Evolutionary conservation across 2,888 invertebrate species (phyloP).

Genomic region (Spodoptera littoralis): DNA sequence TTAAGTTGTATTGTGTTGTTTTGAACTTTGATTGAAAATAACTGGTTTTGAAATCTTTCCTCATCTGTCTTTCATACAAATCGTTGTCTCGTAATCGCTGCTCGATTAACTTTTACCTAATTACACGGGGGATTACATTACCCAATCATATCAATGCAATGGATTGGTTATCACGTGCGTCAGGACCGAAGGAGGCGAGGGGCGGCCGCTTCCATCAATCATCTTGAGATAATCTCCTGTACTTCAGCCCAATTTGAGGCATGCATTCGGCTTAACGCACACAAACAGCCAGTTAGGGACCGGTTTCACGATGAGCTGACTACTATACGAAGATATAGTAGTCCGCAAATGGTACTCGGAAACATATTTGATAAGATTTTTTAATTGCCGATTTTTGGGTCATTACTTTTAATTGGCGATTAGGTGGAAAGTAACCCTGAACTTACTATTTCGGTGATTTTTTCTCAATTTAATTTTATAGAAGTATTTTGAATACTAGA

Average conservation of each 20-base stretch:
- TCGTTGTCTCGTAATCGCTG: conserved; percentile 13
- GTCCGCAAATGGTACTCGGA: conserved; percentile 39
- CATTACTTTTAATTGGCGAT: neutral
- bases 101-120: conserved; percentile 59
- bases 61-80: no score
- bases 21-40: neutral
- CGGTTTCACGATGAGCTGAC: conserved; percentile 51
- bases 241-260: conserved; percentile 87
- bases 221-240: conserved; percentile 91
- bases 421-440: neutral
- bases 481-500: neutral
- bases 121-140: conserved; percentile 61
- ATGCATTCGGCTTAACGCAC: conserved; percentile 85
- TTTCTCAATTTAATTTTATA: no score
- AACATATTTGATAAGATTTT: conserved; percentile 6
- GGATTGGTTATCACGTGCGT: conserved; percentile 51
- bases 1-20: conserved; percentile 19
- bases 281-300: conserved; percentile 59
- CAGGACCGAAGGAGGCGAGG: conserved; percentile 14
- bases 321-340: conserved; percentile 36
- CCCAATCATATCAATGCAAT: conserved; percentile 58
- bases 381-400: conserved; percentile 5
- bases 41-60: neutral
- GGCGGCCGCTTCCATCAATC: conserved; percentile 86
- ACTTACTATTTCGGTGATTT: neutral